Percentiles rank a stretch among this genome's conserved stretches.
phyloP scores from a whole-genome alignment of 2,888 invertebrate species.

The Drosophila pseudotakahashii region DNA sequence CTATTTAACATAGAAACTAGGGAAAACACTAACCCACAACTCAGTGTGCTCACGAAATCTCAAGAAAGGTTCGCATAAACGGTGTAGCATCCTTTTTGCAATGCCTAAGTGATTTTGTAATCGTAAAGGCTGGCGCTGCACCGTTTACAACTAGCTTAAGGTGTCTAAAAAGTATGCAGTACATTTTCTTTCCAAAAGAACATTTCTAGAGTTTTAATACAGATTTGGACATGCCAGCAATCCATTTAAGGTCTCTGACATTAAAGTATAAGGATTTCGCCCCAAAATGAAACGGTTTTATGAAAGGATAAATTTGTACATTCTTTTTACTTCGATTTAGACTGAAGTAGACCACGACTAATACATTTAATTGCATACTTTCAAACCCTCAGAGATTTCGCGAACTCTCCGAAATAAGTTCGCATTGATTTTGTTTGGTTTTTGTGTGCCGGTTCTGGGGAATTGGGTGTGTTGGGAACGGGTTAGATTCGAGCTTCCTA shows the following conservation, averaged over 20 bases:
- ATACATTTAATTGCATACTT: conserved; percentile 8
- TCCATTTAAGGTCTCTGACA: too few species aligned
- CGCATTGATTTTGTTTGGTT: conserved; percentile 38
- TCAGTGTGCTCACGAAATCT: conserved; percentile 4
- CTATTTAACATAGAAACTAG: conserved; percentile 74
- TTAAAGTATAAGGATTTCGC: not conserved
- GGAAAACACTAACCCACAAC: conserved; percentile 65
- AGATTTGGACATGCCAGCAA: not conserved
- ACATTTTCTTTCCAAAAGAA: not conserved
- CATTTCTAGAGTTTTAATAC: not conserved
- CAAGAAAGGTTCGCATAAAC: conserved; percentile 1
- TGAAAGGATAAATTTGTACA: not conserved
- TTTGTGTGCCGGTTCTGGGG: conserved; percentile 15
- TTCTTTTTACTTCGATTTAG: not conserved
- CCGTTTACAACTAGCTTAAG: not conserved
- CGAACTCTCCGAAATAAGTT: conserved; percentile 34
- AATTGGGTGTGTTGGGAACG: conserved; percentile 6
- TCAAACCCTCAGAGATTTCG: not conserved
- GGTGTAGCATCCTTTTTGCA: not conserved
- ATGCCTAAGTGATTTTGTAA: not conserved
- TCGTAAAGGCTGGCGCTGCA: not conserved
- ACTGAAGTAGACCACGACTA: not conserved
- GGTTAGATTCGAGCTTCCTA: conserved; percentile 10
- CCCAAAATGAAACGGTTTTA: not conserved
- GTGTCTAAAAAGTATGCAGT: not conserved